Evolutionary conservation across 1,140 invertebrate genomes (phyloP), one percentile per base, ranked within the genome.

Genomic region (Hermatobates lingyangjiaoensis): DNA sequence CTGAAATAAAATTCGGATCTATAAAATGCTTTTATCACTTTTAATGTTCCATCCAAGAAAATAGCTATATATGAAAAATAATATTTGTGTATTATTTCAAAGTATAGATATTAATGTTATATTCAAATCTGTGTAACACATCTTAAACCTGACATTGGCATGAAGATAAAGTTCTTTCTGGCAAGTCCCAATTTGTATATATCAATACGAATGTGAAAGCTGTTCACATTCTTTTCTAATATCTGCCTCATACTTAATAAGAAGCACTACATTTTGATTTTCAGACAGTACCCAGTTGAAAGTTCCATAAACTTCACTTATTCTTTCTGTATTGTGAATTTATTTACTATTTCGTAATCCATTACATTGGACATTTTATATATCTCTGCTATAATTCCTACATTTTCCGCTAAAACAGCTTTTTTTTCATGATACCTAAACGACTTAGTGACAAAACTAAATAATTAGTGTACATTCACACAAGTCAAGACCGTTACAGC

Each of bases 1-100:
- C 83, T 89, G 68, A 1, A 73, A 74, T 50, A 53, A 61, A 57
- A 57, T 55, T 20, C 42, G 42, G 42, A 5, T 7, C 21, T 14
- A 20, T n/a, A 1, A 0, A 14, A 45, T 23, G 48, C 12, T 15
- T 24, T 27, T 39, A 45, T 15, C 27, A 51, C 14, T 21, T 14
- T 23, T 26, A 40, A 27, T 23, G 10, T n/a, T 40, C 14, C 28
- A 27, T 34, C 10, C 20, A 44, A 5, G 20, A 12, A 20, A 20
- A 44, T 14, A 44, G 5, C 10, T 7, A 10, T 7, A 45, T 23
- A 3, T 25, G 7, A 4, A 45, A 7, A 45, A 12, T 45, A 24
- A 45, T 12, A 25, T 3, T 24, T 45, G 23, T 24, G 14, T 7
- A 42, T 14, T 5, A 12, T 42, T 14, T 20, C 20, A 12, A 20